Evolutionary conservation across 2,888 invertebrate genomes (phyloP).

Genomic region (Cheiracanthium punctorium): DNA sequence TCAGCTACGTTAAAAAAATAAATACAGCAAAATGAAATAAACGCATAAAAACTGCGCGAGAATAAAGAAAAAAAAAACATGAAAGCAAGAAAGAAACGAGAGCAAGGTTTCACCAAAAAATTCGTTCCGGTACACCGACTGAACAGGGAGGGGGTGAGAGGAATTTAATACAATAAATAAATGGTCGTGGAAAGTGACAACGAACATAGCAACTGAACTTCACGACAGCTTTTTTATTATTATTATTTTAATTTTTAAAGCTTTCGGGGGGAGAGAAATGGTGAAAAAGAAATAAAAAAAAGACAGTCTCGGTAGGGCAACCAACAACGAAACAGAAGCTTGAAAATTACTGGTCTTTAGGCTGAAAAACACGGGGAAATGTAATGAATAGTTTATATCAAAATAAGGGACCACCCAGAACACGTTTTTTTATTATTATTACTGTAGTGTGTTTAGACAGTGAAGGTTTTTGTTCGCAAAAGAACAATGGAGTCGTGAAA

Average conservation of each 20-base stretch:
- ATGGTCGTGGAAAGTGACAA: constrained; percentile 21
- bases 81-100: constrained; percentile 3
- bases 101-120: constrained; percentile 7
- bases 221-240: not conserved
- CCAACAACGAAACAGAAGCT: not conserved
- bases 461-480: not conserved
- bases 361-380: not conserved
- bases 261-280: not conserved
- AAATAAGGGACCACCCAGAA: constrained; percentile 35
- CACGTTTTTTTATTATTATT: not conserved
- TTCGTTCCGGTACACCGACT: constrained; percentile 29
- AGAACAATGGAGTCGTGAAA: constrained; percentile 3
- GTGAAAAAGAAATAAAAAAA: too few species aligned
- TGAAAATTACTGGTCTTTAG: not conserved
- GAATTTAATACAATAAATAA: constrained; percentile 23
- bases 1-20: not conserved
- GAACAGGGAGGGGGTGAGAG: not conserved
- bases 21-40: too few species aligned
- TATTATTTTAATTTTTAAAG: not conserved
- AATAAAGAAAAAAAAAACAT: not conserved
- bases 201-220: not conserved
- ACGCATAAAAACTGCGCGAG: too few species aligned
- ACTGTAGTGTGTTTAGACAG: not conserved
- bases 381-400: constrained; percentile 34
- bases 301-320: constrained; percentile 25